phyloP scores from a whole-genome alignment of 2,797 vertebrate species.

The Catamblyrhynchus diadema region DNA sequence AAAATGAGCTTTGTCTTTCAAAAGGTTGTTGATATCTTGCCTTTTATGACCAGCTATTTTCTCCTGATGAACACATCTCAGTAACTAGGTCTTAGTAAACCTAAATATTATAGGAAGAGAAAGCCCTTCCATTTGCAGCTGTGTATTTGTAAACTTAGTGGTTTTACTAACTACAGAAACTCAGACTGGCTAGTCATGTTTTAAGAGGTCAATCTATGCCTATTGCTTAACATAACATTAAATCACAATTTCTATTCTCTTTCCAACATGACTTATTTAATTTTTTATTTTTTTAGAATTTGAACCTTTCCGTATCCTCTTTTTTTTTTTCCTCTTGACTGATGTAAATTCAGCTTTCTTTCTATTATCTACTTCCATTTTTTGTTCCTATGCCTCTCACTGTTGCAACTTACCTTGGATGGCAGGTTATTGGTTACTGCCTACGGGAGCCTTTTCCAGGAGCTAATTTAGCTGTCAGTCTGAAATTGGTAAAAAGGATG shows the following conservation, averaged over 20 bases:
- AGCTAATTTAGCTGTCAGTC: conserved; percentile 76
- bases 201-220: neutral
- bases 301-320: neutral
- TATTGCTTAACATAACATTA: neutral
- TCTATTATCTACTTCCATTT: conserved; percentile 46
- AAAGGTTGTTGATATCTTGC: neutral
- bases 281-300: neutral
- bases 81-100: neutral
- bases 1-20: conserved; percentile 24
- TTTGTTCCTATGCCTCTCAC: neutral
- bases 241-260: neutral
- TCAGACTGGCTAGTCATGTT: neutral
- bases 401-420: conserved; percentile 64
- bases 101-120: neutral
- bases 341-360: conserved; percentile 57
- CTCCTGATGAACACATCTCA: neutral
- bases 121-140: neutral
- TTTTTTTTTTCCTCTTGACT: conserved; percentile 1
- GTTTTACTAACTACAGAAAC: neutral
- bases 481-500: conserved; percentile 66
- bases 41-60: conserved; percentile 21
- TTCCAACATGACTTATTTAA: neutral
- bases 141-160: neutral
- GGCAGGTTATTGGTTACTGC: conserved; percentile 62
- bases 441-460: conserved; percentile 68